phyloP scores from a whole-genome alignment of 2,797 vertebrate genomes.

The Coregonus sp. region DNA sequence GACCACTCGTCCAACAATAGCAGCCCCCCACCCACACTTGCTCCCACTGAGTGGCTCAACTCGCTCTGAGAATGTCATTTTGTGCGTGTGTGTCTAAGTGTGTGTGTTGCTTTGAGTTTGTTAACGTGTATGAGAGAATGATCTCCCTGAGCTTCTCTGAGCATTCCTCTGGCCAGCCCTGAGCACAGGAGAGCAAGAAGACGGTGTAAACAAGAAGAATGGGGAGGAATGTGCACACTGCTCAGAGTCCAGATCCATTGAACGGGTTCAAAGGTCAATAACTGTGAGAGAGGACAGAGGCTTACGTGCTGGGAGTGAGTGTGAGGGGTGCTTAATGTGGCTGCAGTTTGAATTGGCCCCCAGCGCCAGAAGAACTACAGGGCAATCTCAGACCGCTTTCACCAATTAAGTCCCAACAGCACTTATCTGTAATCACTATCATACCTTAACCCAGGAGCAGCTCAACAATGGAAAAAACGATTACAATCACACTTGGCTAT shows the following conservation, averaged over 20 bases:
- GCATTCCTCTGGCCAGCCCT: background rate
- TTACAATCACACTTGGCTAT: background rate
- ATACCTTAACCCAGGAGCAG: slow-evolving; percentile 2
- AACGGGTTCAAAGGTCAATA: background rate
- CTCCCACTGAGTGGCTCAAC: background rate
- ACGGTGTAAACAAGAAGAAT: background rate
- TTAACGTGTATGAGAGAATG: background rate
- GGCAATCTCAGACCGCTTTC: background rate
- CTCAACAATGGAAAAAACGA: background rate
- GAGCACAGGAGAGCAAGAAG: background rate
- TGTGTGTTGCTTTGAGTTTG: background rate
- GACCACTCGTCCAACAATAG: slow-evolving; percentile 10
- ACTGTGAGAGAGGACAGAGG: background rate
- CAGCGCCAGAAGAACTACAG: background rate
- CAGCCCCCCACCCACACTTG: background rate
- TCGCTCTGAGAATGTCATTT: background rate
- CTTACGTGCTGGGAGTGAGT: background rate
- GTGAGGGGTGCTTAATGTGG: background rate
- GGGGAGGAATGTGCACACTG: background rate
- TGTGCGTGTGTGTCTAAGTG: background rate
- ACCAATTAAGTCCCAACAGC: slow-evolving; percentile 4
- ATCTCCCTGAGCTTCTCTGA: background rate
- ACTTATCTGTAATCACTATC: slow-evolving; percentile 18
- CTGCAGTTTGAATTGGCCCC: background rate
- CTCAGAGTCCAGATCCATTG: background rate